A percentile compares a stretch with the other conserved stretches of the same genome.
Evolutionary conservation across 2,113 vertebrate genomes (phyloP).

Genomic region (Gasterosteus nipponicus): DNA sequence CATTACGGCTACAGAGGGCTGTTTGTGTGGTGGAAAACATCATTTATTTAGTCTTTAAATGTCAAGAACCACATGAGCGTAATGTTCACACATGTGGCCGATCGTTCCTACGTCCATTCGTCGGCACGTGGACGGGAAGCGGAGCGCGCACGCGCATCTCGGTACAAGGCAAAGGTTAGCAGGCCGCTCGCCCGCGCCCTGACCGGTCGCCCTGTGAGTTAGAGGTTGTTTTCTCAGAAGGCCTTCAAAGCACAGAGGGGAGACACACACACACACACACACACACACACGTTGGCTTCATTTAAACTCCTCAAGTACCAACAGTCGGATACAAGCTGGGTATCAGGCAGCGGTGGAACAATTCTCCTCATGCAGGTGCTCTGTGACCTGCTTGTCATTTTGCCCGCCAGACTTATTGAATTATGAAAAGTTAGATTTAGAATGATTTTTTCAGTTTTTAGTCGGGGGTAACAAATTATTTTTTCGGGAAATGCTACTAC

Average conservation of each 20-base stretch:
- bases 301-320: constrained; percentile 23
- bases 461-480: constrained; percentile 31
- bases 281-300: constrained; percentile 31
- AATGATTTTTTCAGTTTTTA: constrained; percentile 38
- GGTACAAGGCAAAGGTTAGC: constrained; percentile 25
- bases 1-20: not conserved
- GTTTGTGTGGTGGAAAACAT: not conserved
- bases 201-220: constrained; percentile 67
- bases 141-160: not conserved
- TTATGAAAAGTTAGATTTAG: constrained; percentile 23
- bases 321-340: not conserved
- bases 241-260: constrained; percentile 47
- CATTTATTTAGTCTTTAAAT: not conserved
- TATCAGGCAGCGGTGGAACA: constrained; percentile 1
- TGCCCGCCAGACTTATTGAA: not conserved
- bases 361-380: not conserved
- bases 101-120: constrained; percentile 4
- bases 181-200: constrained; percentile 42
- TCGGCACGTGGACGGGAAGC: constrained; percentile 21
- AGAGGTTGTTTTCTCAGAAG: constrained; percentile 70
- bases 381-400: not conserved
- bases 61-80: not conserved
- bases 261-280: constrained; percentile 36
- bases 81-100: not conserved
- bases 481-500: constrained; percentile 17